These are phyloP conservation scores for Eupelmus urozonus DNA, from an alignment of 2,888 invertebrate species.

Conservation along the genomic window DNA sequence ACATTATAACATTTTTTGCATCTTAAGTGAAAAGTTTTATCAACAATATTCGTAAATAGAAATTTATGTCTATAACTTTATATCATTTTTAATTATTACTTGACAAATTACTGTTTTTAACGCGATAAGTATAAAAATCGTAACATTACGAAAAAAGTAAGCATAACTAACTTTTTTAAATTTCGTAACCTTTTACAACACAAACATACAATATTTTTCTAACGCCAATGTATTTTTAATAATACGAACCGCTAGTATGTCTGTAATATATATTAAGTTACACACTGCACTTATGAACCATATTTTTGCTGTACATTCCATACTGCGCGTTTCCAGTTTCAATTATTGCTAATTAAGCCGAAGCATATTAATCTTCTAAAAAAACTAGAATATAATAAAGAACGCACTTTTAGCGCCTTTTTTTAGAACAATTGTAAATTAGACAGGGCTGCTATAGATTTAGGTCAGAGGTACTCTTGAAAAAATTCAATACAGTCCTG, in stretches of 20 bases:
- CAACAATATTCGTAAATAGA: too few species aligned
- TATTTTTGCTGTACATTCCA: not conserved
- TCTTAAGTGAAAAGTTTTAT: too few species aligned
- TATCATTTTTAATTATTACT: too few species aligned
- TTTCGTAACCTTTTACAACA: too few species aligned
- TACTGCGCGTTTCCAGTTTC: not conserved
- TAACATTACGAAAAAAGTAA: too few species aligned
- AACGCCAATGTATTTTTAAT: not conserved
- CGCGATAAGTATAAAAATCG: too few species aligned
- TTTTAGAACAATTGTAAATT: too few species aligned
- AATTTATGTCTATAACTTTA: too few species aligned
- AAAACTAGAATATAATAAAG: not conserved
- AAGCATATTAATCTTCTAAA: not conserved
- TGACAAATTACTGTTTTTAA: too few species aligned
- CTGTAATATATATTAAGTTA: not conserved
- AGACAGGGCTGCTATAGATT: not conserved
- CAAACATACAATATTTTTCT: too few species aligned
- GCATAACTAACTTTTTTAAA: too few species aligned
- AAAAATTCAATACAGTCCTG: constrained; percentile 43
- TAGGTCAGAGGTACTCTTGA: constrained; percentile 39
- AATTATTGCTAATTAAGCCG: not conserved
- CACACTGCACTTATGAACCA: not conserved
- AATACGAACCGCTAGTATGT: constrained; percentile 6
- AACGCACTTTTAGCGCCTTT: not conserved
- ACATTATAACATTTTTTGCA: too few species aligned